phyloP scores from a whole-genome alignment of 2,797 vertebrate species.

The Oreochromis grahami region DNA sequence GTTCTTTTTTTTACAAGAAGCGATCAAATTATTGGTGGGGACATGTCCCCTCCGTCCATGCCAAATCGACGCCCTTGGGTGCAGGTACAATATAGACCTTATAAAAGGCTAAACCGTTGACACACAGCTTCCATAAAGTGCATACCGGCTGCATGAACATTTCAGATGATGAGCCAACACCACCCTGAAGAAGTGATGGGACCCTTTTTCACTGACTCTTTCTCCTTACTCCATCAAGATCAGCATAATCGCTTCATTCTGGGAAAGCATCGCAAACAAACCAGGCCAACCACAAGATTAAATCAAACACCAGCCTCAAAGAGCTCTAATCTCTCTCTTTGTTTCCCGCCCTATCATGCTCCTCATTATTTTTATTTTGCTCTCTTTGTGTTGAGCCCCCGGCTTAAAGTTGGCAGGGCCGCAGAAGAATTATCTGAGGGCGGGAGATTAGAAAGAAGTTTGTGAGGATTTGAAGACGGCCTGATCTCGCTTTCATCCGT shows the following conservation, averaged over 20 bases:
- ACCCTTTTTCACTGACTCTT: neutral
- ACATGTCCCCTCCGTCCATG: too few species aligned
- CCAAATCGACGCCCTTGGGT: too few species aligned
- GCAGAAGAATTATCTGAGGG: constrained; percentile 37
- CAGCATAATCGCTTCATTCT: constrained; percentile 47
- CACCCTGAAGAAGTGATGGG: neutral
- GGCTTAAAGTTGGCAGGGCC: constrained; percentile 48
- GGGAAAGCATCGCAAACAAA: constrained; percentile 45
- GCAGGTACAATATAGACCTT: neutral
- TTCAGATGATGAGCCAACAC: neutral
- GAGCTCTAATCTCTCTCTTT: constrained; percentile 56
- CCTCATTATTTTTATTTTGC: constrained; percentile 65
- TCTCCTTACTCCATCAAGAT: constrained; percentile 18
- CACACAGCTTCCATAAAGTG: neutral
- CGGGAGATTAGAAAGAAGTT: constrained; percentile 55
- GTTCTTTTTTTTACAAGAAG: too few species aligned
- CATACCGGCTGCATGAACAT: neutral
- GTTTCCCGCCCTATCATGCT: constrained; percentile 49
- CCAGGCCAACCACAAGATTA: constrained; percentile 47
- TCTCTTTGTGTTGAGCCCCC: constrained; percentile 41
- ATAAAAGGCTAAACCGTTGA: neutral
- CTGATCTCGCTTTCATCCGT: constrained; percentile 56
- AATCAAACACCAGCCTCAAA: constrained; percentile 57
- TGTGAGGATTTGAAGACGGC: constrained; percentile 31
- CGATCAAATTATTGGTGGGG: too few species aligned